Percentiles rank a stretch among this genome's conserved stretches.
These are phyloP conservation scores for Anthopleura xanthogrammica DNA, from an alignment of 92 coral and sea anemone genomes.

Conservation along the genomic window DNA sequence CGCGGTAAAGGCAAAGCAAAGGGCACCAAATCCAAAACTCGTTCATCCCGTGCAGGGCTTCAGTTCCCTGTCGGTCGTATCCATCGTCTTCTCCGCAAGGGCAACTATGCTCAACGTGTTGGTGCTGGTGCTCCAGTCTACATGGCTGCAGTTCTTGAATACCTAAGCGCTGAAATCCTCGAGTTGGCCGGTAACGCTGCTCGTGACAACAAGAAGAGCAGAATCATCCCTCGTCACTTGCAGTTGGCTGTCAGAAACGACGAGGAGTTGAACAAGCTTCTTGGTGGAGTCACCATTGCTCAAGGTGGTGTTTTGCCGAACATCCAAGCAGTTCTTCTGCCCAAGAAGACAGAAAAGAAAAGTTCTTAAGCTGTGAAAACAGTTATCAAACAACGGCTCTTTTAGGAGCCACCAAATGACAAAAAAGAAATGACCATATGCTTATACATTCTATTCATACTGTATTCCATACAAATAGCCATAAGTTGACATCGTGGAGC, in stretches of 20 bases:
- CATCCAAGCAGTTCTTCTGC: too few relatives aligned
- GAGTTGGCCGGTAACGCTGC: conserved; percentile 66
- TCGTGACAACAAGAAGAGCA: conserved; percentile 49
- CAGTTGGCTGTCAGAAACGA: conserved; percentile 44
- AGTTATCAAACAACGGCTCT: too few relatives aligned
- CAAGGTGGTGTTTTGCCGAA: conserved; percentile 36
- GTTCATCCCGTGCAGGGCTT: conserved; percentile 68
- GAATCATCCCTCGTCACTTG: conserved; percentile 45
- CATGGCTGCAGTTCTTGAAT: conserved; percentile 61
- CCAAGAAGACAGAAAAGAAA: too few relatives aligned
- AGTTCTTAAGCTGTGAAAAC: too few relatives aligned
- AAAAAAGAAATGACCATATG: too few relatives aligned
- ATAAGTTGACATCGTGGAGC: too few relatives aligned
- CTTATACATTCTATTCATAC: too few relatives aligned
- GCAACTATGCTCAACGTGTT: conserved; percentile 65
- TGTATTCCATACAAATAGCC: too few relatives aligned
- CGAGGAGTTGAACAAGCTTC: conserved; percentile 57
- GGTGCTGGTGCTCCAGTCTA: conserved; percentile 74
- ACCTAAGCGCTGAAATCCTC: conserved; percentile 56
- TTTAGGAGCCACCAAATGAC: too few relatives aligned
- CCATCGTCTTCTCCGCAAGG: conserved; percentile 52
- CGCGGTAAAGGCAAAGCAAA: conserved; percentile 87
- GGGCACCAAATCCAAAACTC: conserved; percentile 80
- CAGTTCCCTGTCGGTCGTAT: conserved; percentile 74
- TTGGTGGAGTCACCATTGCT: conserved; percentile 48